A percentile compares a stretch with the other conserved stretches of the same genome.
Evolutionary conservation across 1,140 invertebrate genomes (phyloP).

Genomic region (Trialeurodes vaporariorum): DNA sequence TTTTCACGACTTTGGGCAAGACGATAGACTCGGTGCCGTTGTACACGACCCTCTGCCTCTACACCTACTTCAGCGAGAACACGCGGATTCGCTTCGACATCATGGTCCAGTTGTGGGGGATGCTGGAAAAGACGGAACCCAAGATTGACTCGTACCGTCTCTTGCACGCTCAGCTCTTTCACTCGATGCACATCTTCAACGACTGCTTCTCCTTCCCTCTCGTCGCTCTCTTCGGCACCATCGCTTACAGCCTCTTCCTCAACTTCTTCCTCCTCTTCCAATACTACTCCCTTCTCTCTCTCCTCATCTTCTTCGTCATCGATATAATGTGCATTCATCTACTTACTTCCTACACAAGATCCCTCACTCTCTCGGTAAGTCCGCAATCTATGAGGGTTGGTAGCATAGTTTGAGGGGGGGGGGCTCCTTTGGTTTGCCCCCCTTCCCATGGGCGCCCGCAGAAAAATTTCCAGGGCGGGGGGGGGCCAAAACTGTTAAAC

Average conservation of each 20-base stretch:
- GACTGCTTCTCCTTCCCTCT: neutral
- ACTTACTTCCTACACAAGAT: neutral
- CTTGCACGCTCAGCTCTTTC: neutral
- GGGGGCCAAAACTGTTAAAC: too few relatives aligned
- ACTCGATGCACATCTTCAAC: neutral
- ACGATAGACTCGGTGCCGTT: neutral
- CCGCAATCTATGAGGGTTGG: too few relatives aligned
- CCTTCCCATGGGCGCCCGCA: too few relatives aligned
- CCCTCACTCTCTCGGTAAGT: neutral
- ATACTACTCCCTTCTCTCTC: neutral
- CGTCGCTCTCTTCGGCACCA: neutral
- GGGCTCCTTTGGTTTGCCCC: too few relatives aligned
- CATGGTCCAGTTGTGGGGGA: neutral
- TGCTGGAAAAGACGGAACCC: neutral
- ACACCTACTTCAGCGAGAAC: neutral
- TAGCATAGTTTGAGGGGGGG: too few relatives aligned
- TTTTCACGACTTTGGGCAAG: too few relatives aligned
- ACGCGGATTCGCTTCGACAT: neutral
- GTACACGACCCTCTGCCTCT: neutral
- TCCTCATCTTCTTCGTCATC: neutral
- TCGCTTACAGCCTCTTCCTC: neutral
- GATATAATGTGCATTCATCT: neutral
- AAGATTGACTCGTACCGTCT: neutral
- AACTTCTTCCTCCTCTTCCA: neutral
- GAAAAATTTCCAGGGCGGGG: too few relatives aligned